Evolutionary conservation across 2,888 invertebrate genomes (phyloP), one percentile per base, ranked within the genome.

Genomic region (Pyralis farinalis): DNA sequence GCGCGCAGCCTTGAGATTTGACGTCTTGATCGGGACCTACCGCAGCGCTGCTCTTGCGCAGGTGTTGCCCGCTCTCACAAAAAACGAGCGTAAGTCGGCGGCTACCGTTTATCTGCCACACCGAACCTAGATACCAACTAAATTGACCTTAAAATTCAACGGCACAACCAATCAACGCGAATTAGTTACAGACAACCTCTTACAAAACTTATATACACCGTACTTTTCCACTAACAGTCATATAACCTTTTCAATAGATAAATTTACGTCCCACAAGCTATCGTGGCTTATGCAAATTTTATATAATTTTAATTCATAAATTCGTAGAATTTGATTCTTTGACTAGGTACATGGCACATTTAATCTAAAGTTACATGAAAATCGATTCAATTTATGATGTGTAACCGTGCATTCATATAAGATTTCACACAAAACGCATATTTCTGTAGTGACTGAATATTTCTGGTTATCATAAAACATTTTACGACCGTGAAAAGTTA

Each of bases 21-120:
- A 87, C 78, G 86, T 85, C 86, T 87, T 85, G 87, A 85, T 86
- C 83, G 83, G 71, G 87, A 88, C 87, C 87, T 78, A 88, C 87
- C 87, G 86, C 86, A 83, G 84, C 80, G 82, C 56, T 64, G 72
- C 62, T 72, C 75, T 69, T 69, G 75, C 68, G 86, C 87, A 84
- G 87, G 87, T 87, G 87, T 83, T 80, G 71, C 70, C 56, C 48
- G 52, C 66, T 56, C 16, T 4, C 55, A 77, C 65, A 80, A 80
- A 86, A 81, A 85, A 84, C 70, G 63, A 73, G 81, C 83, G 87
- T 87, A 86, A 84, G 68, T 73, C 81, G 74, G 55, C 71, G 67
- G 63, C 63, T 70, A 71, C 70, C 74, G 68, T 71, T 76, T 75
- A 75, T 73, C 72, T 65, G 62, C 58, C 62, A 55, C 68, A 68